These are phyloP conservation scores for Leptothorax acervorum DNA, from an alignment of 2,888 invertebrate genomes.

Conservation along the genomic window DNA sequence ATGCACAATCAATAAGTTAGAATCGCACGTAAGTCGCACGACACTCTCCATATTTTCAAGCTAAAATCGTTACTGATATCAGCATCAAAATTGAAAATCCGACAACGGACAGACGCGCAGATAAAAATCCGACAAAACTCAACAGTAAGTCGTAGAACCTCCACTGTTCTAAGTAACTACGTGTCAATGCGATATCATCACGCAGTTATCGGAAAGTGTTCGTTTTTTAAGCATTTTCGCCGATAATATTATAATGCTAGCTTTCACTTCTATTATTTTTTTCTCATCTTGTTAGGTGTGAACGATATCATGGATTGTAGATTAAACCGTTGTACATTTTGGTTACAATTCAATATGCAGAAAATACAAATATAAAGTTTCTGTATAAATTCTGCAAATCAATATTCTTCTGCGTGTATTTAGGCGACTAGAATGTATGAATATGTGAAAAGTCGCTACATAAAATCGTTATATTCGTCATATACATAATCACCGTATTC, in stretches of 20 bases:
- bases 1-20: slow-evolving; percentile 10
- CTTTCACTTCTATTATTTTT: slow-evolving; percentile 28
- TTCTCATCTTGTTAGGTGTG: slow-evolving; percentile 20
- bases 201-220: not conserved
- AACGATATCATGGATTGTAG: slow-evolving; percentile 23
- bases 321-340: slow-evolving; percentile 49
- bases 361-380: slow-evolving; percentile 61
- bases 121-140: slow-evolving; percentile 49
- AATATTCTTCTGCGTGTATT: slow-evolving; percentile 56
- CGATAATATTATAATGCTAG: slow-evolving; percentile 41
- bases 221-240: slow-evolving; percentile 25
- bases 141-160: slow-evolving; percentile 36
- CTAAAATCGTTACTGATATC: slow-evolving; percentile 8
- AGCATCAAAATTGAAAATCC: slow-evolving; percentile 29
- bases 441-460: slow-evolving; percentile 87
- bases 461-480: slow-evolving; percentile 92
- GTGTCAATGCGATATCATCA: not conserved
- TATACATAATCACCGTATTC: slow-evolving; percentile 90
- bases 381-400: slow-evolving; percentile 60
- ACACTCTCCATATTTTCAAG: not conserved
- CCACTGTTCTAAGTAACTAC: not conserved
- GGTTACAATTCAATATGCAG: slow-evolving; percentile 53
- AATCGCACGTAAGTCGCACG: not conserved
- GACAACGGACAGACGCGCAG: slow-evolving; percentile 13
- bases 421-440: slow-evolving; percentile 79